These are phyloP conservation scores for Chloroceryle amazona DNA, from an alignment of 2,797 vertebrate genomes.

Conservation along the genomic window DNA sequence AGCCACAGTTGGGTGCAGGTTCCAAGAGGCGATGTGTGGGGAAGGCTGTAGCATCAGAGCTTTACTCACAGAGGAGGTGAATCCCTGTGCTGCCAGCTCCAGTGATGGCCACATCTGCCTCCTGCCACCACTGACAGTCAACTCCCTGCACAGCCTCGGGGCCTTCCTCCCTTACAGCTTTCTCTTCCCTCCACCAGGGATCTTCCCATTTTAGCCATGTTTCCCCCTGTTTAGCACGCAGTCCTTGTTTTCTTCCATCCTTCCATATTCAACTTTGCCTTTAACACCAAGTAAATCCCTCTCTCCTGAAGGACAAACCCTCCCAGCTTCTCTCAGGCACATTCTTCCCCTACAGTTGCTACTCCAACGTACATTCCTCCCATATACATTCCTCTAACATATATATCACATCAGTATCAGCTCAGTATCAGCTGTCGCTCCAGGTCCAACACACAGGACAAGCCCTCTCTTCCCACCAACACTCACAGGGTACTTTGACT, in stretches of 20 bases:
- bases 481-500: background rate
- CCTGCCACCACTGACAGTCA: background rate
- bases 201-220: background rate
- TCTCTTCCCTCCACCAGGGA: background rate
- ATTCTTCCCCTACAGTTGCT: background rate
- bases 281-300: background rate
- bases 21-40: background rate
- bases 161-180: background rate
- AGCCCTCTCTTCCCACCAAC: background rate
- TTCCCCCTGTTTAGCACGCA: background rate
- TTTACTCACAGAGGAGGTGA: accelerated
- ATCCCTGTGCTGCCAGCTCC: background rate
- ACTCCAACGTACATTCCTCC: background rate
- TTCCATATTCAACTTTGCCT: background rate
- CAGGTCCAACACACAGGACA: background rate
- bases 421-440: background rate
- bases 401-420: background rate
- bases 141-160: background rate
- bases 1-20: background rate
- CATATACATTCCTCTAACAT: background rate
- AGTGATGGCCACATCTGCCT: background rate
- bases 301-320: background rate
- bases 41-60: too few relatives aligned
- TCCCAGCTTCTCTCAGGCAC: background rate
- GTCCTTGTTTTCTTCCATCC: background rate